Base-by-base conservation (phyloP, 2,113 vertebrate species). In the Chaetodon auriga region DNA sequence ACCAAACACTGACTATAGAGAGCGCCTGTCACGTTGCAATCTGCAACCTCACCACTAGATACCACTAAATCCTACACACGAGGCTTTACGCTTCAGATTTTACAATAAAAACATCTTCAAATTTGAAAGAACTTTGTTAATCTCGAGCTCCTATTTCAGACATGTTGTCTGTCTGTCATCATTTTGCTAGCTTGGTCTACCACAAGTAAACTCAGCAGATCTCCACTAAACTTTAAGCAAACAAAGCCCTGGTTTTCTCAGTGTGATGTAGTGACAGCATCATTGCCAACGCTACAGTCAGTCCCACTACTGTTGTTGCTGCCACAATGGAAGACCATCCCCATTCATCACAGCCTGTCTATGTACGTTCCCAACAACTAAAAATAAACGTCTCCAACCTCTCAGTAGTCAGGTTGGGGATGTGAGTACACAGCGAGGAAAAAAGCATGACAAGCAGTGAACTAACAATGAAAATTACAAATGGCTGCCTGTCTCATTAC, bases 401-500 rank as follows among this genome's bases (percentile, higher is more conserved):
- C 78, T 71, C 16, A 21, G 69, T 84, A 87, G 88, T 92, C 89
- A 89, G 78, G 62, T 68, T n/a, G 64, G 2, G 38, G 57, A 77
- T 86, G 69, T 41, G 89, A 83, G 83, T 86, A 82, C 83, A 86
- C 68, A 71, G 49, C 30, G 61, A 54, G 87, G 70, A 77, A 84
- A 84, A 85, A 83, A 81, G 77, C 77, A 83, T 78, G 78, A 84
- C 49, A 25, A 87, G 82, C 55, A 68, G 72, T 71, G 36, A 85
- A 71, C 69, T 55, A 66, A 80, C 48, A 60, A 25, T 2, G 38
- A 88, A 87, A 85, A 86, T 90, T 80, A 92, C 70, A 87, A 90
- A 92, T 88, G 68, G 80, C 84, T 75, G 58, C 68, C 49, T 85
- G 87, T 93, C 81, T 91, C 89, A 89, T 93, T 93, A 91, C 73